Evolutionary conservation across 1,140 invertebrate genomes (phyloP).

Genomic region (Atopsyche davidsoni): DNA sequence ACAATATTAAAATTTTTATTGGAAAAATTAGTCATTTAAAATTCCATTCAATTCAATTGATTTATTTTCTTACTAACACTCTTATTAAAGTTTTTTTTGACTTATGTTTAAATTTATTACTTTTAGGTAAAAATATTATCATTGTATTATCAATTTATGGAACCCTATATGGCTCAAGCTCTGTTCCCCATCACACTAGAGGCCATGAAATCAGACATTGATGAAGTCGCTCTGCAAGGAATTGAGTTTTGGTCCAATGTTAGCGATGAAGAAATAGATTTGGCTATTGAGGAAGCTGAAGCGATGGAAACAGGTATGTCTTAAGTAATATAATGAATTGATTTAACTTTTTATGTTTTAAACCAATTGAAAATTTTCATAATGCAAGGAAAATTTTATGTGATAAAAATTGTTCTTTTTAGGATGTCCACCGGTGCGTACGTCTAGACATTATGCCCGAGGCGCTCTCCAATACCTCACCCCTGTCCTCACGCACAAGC

Average conservation of each 20-base stretch:
- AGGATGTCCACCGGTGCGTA: constrained; percentile 83
- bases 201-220: constrained; percentile 95
- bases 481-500: constrained; percentile 86
- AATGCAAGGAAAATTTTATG: too few species aligned
- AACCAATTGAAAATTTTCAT: too few species aligned
- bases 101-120: too few species aligned
- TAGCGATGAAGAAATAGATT: constrained; percentile 97
- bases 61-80: too few species aligned
- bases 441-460: constrained; percentile 89
- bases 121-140: constrained; percentile 85
- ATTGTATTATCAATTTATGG: constrained; percentile 98
- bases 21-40: too few species aligned
- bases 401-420: constrained; percentile 16
- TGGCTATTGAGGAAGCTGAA: constrained; percentile 92
- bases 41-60: too few species aligned
- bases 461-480: constrained; percentile 93
- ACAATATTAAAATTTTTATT: too few species aligned
- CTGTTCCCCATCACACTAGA: constrained; percentile 98
- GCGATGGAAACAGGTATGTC: constrained; percentile 68
- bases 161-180: constrained; percentile 96
- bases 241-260: constrained; percentile 99
- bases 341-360: too few species aligned
- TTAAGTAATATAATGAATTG: background rate
- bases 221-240: constrained; percentile 95
- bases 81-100: too few species aligned